Base-by-base conservation (phyloP, 2,797 vertebrate genomes). In the Hydrophis major region DNA sequence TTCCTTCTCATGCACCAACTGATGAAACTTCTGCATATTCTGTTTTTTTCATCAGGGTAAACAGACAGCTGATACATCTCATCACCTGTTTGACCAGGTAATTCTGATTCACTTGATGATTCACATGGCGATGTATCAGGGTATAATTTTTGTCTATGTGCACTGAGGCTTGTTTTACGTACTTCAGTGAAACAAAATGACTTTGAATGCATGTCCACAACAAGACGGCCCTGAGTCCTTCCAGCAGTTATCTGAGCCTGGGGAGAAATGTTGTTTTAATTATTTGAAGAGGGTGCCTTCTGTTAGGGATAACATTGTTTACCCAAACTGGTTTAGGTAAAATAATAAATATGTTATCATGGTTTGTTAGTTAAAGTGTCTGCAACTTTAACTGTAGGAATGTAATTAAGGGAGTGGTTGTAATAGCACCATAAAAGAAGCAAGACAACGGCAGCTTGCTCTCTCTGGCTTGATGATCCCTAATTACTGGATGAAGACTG, bases 61-160 rank as follows among this genome's bases (percentile, higher is more conserved):
- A 25, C 88, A 61, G 28, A 27, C 60, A 14, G 11, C 92, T 59
- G 16, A 93, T 95, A 96, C 96, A 96, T 94, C 59, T 88, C 95
- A 95, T 94, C 56, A 91, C 95, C 94, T 14, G 0, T 87, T 93
- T 97, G 96, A 94, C 95, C 95, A 94, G 95, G 95, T 96, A 93
- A 92, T 63, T 95, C 90, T 95, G 56, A 37, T 32, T 93, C 93
- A 13, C 61, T 87, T 66, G 83, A 94, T 94, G 95, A 95, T 93
- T 93, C 89, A 95, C 88, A 92, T 25, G 42, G 37, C 18, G 57
- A 22, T 5, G n/a, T 42, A 59, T 5, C 5, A 28, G 69, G 37
- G 56, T 56, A 83, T 60, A 28, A 86, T 59, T 83, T 86, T 25
- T 32, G n/a, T 14, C 42, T 6, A 90, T 32, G 12, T 22, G 56